Percentiles rank a stretch among this genome's conserved stretches.
These are phyloP conservation scores for Euwallacea similis DNA, from an alignment of 1,140 invertebrate genomes.

Conservation along the genomic window DNA sequence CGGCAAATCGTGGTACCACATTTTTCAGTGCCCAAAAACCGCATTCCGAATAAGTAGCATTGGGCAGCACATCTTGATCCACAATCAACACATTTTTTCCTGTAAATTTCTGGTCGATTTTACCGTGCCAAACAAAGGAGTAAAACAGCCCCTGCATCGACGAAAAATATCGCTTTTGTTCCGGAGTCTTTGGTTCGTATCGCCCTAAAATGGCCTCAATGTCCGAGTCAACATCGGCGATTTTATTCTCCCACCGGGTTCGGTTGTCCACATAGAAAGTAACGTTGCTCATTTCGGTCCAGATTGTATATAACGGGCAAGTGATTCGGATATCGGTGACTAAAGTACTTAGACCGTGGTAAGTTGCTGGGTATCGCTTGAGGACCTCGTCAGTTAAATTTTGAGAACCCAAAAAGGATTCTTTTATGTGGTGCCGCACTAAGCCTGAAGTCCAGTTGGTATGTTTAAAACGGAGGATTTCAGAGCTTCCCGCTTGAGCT, in stretches of 20 bases:
- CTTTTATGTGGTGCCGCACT: slow-evolving; percentile 63
- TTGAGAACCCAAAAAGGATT: slow-evolving; percentile 65
- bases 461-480: slow-evolving; percentile 60
- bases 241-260: slow-evolving; percentile 56
- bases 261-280: slow-evolving; percentile 76
- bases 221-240: slow-evolving; percentile 68
- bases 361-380: slow-evolving; percentile 66
- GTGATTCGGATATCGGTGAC: slow-evolving; percentile 78
- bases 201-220: slow-evolving; percentile 77
- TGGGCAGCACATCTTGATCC: slow-evolving; percentile 66
- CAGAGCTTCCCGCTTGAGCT: slow-evolving; percentile 66
- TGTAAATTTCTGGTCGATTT: slow-evolving; percentile 60
- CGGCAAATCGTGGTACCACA: slow-evolving; percentile 71
- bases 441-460: slow-evolving; percentile 64
- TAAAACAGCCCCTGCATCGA: slow-evolving; percentile 83
- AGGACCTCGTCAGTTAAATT: slow-evolving; percentile 64
- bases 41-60: slow-evolving; percentile 68
- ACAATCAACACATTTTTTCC: slow-evolving; percentile 64
- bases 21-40: slow-evolving; percentile 74
- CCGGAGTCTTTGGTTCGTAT: slow-evolving; percentile 68
- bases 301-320: slow-evolving; percentile 72
- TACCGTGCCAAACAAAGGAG: slow-evolving; percentile 74
- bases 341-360: slow-evolving; percentile 67
- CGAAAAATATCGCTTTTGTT: slow-evolving; percentile 71
- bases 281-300: slow-evolving; percentile 60